Conservation (phyloP, 2,888 invertebrate genomes). For the Drosophila emarginata region DNA sequence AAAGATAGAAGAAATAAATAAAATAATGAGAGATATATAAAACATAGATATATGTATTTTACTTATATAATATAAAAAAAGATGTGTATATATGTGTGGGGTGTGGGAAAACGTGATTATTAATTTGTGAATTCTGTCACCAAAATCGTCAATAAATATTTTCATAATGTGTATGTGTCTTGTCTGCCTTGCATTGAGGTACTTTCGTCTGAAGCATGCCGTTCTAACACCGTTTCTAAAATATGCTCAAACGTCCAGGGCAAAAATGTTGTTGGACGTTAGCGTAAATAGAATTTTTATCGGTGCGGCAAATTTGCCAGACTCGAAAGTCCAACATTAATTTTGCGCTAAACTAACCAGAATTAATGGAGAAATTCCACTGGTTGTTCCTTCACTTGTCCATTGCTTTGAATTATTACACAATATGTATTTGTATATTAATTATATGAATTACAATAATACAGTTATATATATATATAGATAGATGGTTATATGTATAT, state of each 20-base stretch:
- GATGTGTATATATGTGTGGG: constrained; percentile 38
- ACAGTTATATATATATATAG: constrained; percentile 43
- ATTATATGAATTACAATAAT: constrained; percentile 33
- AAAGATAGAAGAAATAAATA: not conserved
- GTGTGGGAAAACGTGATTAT: constrained; percentile 9
- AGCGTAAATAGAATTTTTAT: constrained; percentile 36
- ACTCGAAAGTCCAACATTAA: constrained; percentile 82
- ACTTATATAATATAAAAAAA: constrained; percentile 35
- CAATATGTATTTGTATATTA: constrained; percentile 23
- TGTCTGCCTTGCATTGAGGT: constrained; percentile 81
- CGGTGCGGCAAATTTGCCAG: constrained; percentile 74
- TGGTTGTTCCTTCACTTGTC: constrained; percentile 79
- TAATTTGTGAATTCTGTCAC: constrained; percentile 24
- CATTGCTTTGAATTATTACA: constrained; percentile 55
- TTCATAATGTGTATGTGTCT: constrained; percentile 13
- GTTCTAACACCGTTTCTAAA: constrained; percentile 60
- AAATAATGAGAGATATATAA: not conserved
- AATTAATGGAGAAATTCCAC: constrained; percentile 29
- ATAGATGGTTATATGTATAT: constrained; percentile 30
- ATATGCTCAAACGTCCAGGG: not conserved
- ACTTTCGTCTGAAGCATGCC: constrained; percentile 80
- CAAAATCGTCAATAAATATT: constrained; percentile 56
- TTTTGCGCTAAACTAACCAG: constrained; percentile 80
- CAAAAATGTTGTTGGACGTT: constrained; percentile 1
- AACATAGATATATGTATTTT: constrained; percentile 14